Evolutionary conservation across 2,113 vertebrate species (phyloP), one percentile per base, ranked within the genome.

Genomic region (Cebus imitator): DNA sequence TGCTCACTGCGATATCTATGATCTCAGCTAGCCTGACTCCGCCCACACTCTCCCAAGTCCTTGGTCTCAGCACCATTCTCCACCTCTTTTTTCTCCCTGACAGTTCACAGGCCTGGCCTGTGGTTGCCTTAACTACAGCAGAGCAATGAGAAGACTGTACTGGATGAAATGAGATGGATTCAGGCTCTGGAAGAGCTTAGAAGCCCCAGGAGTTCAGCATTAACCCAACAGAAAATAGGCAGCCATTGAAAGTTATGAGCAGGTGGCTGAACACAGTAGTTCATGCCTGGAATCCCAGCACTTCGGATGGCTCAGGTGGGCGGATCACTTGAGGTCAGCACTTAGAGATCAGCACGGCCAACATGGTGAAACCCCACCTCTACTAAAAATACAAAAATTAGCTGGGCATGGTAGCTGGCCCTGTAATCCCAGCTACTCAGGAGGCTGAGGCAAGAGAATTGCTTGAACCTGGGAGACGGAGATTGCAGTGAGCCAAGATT

Each of bases 101-200:
- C 35, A 16, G 7, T 72, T 64, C 70, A 21, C 8, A 8, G 58
- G 23, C 43, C 86, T 45, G 81, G 52, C 73, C 35, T 37, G 21
- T 8, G 13, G 55, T 50, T 64, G 32, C 66, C 50, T 58, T 27
- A 43, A 58, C 90, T 40, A 3, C 17, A n/a, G 6, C 50, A n/a
- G 89, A 37, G 35, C 58, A 20, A 25, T 20, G 61, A n/a, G 70
- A 5, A 50, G 81, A 11, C 70, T 16, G 48, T 30, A 8, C 4
- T 0, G 0, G 16, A 6, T 48, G 37, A 55, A 8, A 64, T 4
- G 50, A 57, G 17, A 2, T 14, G 21, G 16, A n/a, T 18, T 78
- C 20, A 3, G 85, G 50, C 48, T 76, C 64, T 7, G 8, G 40
- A 25, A 48, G 55, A 30, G 21, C 25, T 52, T 8, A 35, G 50